phyloP scores from a whole-genome alignment of 2,888 invertebrate species.

The Leptura quadrifasciata region DNA sequence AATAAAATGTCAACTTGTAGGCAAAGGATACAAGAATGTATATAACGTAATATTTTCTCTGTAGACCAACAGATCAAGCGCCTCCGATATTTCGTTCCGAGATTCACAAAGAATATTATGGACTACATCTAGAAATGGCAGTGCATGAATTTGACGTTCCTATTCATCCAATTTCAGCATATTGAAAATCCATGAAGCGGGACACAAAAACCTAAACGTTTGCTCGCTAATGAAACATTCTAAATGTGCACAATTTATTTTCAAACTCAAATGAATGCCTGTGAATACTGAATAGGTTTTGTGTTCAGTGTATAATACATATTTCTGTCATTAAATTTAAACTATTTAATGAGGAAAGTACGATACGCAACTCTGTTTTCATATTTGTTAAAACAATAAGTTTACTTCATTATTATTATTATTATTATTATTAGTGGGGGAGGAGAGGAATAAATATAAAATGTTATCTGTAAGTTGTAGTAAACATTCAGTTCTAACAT shows the following conservation, averaged over 20 bases:
- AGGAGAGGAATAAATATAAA: no score
- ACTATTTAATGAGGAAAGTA: slow-evolving; percentile 7
- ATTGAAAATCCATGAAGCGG: slow-evolving; percentile 25
- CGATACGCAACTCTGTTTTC: neutral
- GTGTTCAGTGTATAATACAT: neutral
- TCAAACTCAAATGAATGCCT: neutral
- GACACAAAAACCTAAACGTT: slow-evolving; percentile 8
- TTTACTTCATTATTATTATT: no score
- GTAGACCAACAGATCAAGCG: slow-evolving; percentile 5
- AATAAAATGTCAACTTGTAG: neutral
- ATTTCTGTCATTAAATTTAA: neutral
- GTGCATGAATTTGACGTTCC: slow-evolving; percentile 26
- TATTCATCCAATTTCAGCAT: slow-evolving; percentile 29
- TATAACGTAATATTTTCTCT: neutral
- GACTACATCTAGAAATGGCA: neutral
- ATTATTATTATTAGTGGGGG: no score
- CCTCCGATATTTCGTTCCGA: neutral
- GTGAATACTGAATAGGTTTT: neutral
- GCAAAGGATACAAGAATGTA: neutral
- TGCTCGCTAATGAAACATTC: slow-evolving; percentile 16
- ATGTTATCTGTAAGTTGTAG: no score
- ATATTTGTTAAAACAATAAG: no score
- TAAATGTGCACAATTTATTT: slow-evolving; percentile 12
- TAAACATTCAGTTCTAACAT: no score
- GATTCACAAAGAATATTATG: slow-evolving; percentile 14